Evolutionary conservation across 2,888 invertebrate genomes (phyloP).

Genomic region (Cotesia congregata): DNA sequence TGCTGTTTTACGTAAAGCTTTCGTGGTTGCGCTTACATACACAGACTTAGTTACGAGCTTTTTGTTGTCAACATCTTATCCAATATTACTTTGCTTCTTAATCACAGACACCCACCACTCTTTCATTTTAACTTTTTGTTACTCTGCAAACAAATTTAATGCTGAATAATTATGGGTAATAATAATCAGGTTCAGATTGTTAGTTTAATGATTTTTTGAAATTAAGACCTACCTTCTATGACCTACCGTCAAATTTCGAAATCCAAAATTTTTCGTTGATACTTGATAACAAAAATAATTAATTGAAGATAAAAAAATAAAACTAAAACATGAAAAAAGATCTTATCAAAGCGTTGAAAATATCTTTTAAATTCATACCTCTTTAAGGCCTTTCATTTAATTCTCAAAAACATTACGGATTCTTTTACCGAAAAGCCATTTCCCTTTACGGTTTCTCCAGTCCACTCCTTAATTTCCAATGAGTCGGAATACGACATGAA

Average conservation of each 20-base stretch:
- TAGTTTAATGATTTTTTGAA: too few relatives aligned
- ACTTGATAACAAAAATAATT: too few relatives aligned
- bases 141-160: too few relatives aligned
- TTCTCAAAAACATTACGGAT: slow-evolving; percentile 29
- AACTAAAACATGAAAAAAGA: not conserved
- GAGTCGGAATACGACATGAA: slow-evolving; percentile 70
- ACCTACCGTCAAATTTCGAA: too few relatives aligned
- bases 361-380: slow-evolving; percentile 33
- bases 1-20: slow-evolving; percentile 60
- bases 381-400: not conserved
- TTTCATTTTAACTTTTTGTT: too few relatives aligned
- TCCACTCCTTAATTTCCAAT: slow-evolving; percentile 69
- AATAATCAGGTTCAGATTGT: too few relatives aligned
- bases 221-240: too few relatives aligned
- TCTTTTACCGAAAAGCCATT: slow-evolving; percentile 67
- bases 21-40: slow-evolving; percentile 50
- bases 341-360: slow-evolving; percentile 12
- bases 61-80: slow-evolving; percentile 7
- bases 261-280: too few relatives aligned
- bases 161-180: too few relatives aligned
- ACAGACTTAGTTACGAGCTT: not conserved
- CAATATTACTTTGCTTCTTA: slow-evolving; percentile 5
- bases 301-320: too few relatives aligned
- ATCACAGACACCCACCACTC: not conserved
- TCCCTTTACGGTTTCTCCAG: slow-evolving; percentile 61